These are phyloP conservation scores for Babylonia areolata DNA, from an alignment of 1,140 invertebrate genomes.

Conservation along the genomic window DNA sequence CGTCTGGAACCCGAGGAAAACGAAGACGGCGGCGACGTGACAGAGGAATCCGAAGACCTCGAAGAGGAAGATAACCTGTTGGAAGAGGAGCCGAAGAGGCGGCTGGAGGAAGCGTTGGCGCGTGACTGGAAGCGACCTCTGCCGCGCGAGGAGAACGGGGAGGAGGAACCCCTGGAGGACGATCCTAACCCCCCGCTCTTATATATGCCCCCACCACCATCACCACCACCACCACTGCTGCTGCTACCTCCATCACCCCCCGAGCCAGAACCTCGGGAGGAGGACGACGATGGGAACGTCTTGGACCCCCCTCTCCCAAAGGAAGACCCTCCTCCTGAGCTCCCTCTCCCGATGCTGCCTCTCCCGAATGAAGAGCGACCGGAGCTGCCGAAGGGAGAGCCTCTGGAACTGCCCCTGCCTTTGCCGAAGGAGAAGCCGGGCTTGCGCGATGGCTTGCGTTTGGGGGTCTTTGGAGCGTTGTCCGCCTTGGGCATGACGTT, in stretches of 20 bases:
- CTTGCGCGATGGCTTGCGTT: not conserved
- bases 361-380: not conserved
- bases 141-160: not conserved
- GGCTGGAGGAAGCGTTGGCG: not conserved
- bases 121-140: not conserved
- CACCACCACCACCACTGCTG: not conserved
- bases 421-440: not conserved
- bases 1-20: too few species aligned
- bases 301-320: not conserved
- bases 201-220: not conserved
- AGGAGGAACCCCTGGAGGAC: not conserved
- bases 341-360: not conserved
- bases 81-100: not conserved
- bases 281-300: not conserved
- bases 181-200: not conserved
- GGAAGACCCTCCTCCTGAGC: not conserved
- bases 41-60: not conserved
- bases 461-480: not conserved
- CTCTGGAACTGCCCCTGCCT: not conserved
- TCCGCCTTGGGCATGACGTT: constrained; percentile 23
- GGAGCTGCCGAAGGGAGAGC: not conserved
- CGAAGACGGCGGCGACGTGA: not conserved
- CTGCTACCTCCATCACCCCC: not conserved
- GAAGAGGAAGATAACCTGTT: constrained; percentile 1
- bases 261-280: not conserved